Percentiles rank a stretch among this genome's conserved stretches.
phyloP scores from a whole-genome alignment of 2,113 vertebrate species.

The Lipophrys pholis region DNA sequence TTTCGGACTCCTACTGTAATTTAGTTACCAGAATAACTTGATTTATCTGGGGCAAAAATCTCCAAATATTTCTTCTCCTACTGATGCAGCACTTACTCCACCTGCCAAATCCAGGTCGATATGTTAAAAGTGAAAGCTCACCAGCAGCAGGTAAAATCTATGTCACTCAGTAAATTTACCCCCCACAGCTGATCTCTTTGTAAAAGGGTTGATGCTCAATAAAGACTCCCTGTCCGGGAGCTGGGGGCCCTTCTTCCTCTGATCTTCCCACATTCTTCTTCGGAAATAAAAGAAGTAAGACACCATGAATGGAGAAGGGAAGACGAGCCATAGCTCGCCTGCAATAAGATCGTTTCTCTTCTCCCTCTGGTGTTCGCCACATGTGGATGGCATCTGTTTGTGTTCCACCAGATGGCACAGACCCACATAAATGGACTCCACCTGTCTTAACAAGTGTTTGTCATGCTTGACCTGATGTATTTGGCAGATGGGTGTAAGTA shows the following conservation, averaged over 20 bases:
- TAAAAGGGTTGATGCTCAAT: neutral
- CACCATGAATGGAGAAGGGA: neutral
- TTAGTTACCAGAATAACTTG: too few relatives aligned
- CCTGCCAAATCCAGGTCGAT: neutral
- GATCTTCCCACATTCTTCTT: neutral
- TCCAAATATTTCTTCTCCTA: too few relatives aligned
- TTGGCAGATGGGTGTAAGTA: conserved; percentile 14
- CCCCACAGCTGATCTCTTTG: neutral
- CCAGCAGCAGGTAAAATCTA: neutral
- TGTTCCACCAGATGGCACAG: conserved; percentile 46
- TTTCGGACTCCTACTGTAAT: too few relatives aligned
- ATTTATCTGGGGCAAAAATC: too few relatives aligned
- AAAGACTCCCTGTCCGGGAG: neutral
- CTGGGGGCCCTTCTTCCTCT: neutral
- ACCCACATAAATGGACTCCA: conserved; percentile 29
- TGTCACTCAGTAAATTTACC: neutral
- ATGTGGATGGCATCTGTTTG: conserved; percentile 58
- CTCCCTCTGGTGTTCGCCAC: conserved; percentile 28
- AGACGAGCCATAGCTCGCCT: neutral
- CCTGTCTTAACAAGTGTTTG: conserved; percentile 34
- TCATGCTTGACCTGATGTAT: conserved; percentile 37
- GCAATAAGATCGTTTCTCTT: neutral
- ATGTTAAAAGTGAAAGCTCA: neutral
- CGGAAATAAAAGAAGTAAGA: neutral
- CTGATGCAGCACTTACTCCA: neutral